These are phyloP conservation scores for Emydocephalus ijimae DNA, from an alignment of 2,113 vertebrate genomes.

Conservation along the genomic window DNA sequence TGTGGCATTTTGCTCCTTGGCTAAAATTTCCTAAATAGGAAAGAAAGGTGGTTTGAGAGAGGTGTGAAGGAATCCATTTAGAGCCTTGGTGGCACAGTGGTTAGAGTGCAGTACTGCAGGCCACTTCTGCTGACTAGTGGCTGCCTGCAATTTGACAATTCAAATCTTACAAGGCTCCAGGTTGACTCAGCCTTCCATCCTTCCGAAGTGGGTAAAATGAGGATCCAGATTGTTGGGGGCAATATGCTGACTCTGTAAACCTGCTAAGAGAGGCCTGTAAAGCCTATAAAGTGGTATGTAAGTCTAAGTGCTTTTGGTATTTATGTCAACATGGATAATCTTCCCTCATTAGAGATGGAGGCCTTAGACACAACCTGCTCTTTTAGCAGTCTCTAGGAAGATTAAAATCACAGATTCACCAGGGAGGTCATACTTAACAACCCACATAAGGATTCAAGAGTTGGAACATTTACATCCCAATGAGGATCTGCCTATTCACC, in stretches of 20 bases:
- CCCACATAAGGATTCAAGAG: background rate
- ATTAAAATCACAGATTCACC: background rate
- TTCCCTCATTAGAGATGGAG: background rate
- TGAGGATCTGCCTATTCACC: background rate
- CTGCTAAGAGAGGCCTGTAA: too few relatives aligned
- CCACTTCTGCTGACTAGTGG: too few relatives aligned
- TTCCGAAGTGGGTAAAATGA: too few relatives aligned
- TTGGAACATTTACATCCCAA: background rate
- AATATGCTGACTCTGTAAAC: too few relatives aligned
- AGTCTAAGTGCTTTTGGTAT: too few relatives aligned
- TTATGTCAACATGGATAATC: background rate
- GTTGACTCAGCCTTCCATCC: too few relatives aligned
- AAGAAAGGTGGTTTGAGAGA: background rate
- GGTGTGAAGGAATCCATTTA: background rate
- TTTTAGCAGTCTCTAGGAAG: background rate
- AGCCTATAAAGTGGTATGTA: too few relatives aligned
- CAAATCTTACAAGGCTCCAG: too few relatives aligned
- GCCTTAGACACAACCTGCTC: background rate
- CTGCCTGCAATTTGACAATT: too few relatives aligned
- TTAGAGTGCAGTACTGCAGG: too few relatives aligned
- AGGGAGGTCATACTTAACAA: background rate
- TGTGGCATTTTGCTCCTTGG: slow-evolving; percentile 29
- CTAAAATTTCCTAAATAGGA: slow-evolving; percentile 1
- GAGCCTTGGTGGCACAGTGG: too few relatives aligned
- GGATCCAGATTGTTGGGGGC: too few relatives aligned